phyloP scores from a whole-genome alignment of 53 echinoderm and acorn worm genomes.

The Paelopatides confundens region DNA sequence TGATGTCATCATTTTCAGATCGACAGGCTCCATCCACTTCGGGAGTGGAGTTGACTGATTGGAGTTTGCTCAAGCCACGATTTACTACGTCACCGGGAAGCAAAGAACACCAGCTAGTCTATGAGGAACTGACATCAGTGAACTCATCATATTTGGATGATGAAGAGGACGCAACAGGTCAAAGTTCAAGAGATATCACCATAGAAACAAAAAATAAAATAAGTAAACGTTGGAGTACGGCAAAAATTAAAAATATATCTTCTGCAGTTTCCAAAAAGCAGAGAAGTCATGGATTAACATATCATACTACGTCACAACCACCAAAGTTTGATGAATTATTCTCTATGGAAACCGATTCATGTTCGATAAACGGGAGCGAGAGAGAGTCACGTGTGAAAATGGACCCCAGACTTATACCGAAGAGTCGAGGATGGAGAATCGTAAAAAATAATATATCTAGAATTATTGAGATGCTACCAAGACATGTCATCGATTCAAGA shows the following conservation, averaged over 20 bases:
- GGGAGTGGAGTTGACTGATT: not conserved
- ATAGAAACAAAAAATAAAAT: not conserved
- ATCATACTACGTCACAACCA: not conserved
- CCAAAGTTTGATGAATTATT: not conserved
- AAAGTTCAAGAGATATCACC: not conserved
- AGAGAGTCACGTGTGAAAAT: not conserved
- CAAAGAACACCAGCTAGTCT: conserved; percentile 25
- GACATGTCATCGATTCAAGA: conserved; percentile 76
- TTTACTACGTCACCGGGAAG: not conserved
- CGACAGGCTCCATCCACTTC: not conserved
- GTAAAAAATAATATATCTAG: conserved; percentile 59
- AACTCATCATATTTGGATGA: not conserved
- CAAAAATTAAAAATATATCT: not conserved
- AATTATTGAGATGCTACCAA: conserved; percentile 86
- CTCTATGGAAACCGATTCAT: not conserved
- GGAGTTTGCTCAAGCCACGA: not conserved
- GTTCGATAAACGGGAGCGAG: not conserved
- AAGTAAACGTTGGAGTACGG: conserved; percentile 2
- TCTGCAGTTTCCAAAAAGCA: not conserved
- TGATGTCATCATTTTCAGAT: not conserved
- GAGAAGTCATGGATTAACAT: not conserved
- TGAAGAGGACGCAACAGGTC: not conserved
- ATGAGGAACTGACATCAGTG: conserved; percentile 10
- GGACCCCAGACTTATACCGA: not conserved
- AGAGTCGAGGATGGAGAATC: conserved; percentile 84